Conservation (phyloP, 2,888 invertebrate species). For the Craniophora ligustri region DNA sequence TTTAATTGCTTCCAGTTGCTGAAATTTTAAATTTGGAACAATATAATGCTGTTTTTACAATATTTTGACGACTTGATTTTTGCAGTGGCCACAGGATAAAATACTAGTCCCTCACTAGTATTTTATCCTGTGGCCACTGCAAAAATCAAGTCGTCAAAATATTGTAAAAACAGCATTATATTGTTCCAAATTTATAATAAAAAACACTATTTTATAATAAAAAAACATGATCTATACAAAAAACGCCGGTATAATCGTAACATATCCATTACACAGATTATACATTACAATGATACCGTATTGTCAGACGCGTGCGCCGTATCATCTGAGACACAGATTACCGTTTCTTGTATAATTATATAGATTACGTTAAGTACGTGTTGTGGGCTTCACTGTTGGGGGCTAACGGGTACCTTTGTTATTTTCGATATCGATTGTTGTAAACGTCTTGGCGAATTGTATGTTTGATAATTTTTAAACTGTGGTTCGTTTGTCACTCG, state of each 20-base stretch:
- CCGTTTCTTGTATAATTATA: conserved; percentile 76
- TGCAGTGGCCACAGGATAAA: too few species aligned
- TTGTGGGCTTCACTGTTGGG: conserved; percentile 57
- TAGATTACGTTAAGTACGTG: conserved; percentile 78
- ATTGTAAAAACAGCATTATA: background rate
- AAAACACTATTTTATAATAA: too few species aligned
- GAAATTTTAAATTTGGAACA: conserved; percentile 38
- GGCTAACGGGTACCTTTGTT: conserved; percentile 27
- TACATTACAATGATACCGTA: conserved; percentile 46
- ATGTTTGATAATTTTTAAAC: background rate
- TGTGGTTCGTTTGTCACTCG: background rate
- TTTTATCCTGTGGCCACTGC: too few species aligned
- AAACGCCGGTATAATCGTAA: conserved; percentile 24
- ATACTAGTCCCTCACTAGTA: too few species aligned
- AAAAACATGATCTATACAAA: conserved; percentile 5
- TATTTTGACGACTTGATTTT: too few species aligned
- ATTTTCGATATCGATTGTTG: conserved; percentile 27
- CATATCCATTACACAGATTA: conserved; percentile 51
- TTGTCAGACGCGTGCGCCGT: conserved; percentile 74
- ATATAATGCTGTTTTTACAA: background rate
- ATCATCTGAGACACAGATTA: conserved; percentile 66
- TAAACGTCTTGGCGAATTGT: background rate
- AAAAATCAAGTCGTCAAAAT: too few species aligned
- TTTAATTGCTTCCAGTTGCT: conserved; percentile 50
- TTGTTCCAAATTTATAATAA: conserved; percentile 35